Percentiles rank a stretch among this genome's conserved stretches.
phyloP scores from a whole-genome alignment of 2,113 vertebrate species.

The Callipepla californica region DNA sequence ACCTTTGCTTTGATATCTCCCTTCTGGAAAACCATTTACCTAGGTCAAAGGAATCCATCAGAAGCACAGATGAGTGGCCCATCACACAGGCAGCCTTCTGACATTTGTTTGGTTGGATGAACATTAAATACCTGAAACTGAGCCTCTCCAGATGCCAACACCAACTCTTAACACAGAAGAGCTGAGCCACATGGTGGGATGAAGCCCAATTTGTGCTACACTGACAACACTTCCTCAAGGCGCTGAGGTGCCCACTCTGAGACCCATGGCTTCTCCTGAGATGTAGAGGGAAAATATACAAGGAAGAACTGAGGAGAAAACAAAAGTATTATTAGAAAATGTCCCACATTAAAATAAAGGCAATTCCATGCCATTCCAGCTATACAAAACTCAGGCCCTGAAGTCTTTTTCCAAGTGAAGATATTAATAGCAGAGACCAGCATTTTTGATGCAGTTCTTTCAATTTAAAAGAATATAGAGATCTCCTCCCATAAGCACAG shows the following conservation, averaged over 20 bases:
- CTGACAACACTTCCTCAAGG: neutral
- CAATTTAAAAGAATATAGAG: slow-evolving; percentile 41
- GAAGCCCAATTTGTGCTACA: neutral
- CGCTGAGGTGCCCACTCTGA: neutral
- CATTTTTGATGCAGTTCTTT: slow-evolving; percentile 39
- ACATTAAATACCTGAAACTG: neutral
- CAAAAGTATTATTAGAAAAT: neutral
- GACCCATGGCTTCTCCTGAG: neutral
- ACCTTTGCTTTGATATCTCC: neutral
- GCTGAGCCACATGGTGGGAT: neutral
- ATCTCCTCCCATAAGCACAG: slow-evolving; percentile 40
- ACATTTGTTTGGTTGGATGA: neutral
- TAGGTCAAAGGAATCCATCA: neutral
- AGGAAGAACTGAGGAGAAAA: neutral
- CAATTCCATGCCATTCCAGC: neutral
- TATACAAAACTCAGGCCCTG: neutral
- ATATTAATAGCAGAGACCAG: slow-evolving; percentile 47
- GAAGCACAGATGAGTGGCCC: neutral
- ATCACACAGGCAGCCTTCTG: neutral
- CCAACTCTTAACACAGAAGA: neutral
- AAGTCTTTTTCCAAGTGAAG: slow-evolving; percentile 14
- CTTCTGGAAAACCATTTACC: neutral
- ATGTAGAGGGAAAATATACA: neutral
- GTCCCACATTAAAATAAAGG: neutral
- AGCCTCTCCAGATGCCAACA: neutral